These are phyloP conservation scores for Agraylea sexmaculata DNA, from an alignment of 1,140 invertebrate species.

Conservation along the genomic window DNA sequence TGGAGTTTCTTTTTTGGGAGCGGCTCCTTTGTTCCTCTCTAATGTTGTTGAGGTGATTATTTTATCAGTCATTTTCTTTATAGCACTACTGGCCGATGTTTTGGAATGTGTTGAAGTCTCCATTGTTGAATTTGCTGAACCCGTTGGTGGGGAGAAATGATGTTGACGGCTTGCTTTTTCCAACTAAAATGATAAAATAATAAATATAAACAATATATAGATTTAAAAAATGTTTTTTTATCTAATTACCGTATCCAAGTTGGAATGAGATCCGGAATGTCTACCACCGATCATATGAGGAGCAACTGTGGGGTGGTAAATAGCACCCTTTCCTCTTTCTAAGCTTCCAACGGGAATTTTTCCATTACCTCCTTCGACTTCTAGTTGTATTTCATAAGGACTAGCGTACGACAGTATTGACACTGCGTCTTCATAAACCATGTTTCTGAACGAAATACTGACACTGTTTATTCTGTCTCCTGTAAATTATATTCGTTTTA, in stretches of 20 bases:
- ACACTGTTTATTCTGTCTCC: constrained; percentile 78
- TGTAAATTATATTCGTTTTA: constrained; percentile 31
- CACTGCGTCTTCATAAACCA: constrained; percentile 82
- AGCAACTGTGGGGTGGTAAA: constrained; percentile 8
- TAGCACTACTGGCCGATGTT: constrained; percentile 25
- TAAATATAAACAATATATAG: constrained; percentile 4
- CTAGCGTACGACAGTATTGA: constrained; percentile 83
- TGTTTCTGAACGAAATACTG: constrained; percentile 75
- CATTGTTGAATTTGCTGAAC: constrained; percentile 33
- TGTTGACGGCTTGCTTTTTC: constrained; percentile 35
- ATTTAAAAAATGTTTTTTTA: neutral
- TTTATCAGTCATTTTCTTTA: constrained; percentile 39
- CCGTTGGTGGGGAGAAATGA: constrained; percentile 29
- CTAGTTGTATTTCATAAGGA: constrained; percentile 72
- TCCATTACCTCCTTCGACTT: constrained; percentile 42
- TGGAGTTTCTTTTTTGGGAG: constrained; percentile 36
- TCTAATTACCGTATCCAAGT: constrained; percentile 5
- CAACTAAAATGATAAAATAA: constrained; percentile 28
- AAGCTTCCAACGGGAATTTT: neutral
- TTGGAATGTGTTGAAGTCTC: constrained; percentile 31
- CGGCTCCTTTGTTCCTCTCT: constrained; percentile 38
- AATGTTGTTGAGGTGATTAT: constrained; percentile 31
- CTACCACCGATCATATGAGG: constrained; percentile 12
- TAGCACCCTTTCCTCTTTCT: neutral
- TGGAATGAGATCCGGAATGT: constrained; percentile 2